phyloP scores from a whole-genome alignment of 2,113 vertebrate genomes.

The Cyprinus carpio region DNA sequence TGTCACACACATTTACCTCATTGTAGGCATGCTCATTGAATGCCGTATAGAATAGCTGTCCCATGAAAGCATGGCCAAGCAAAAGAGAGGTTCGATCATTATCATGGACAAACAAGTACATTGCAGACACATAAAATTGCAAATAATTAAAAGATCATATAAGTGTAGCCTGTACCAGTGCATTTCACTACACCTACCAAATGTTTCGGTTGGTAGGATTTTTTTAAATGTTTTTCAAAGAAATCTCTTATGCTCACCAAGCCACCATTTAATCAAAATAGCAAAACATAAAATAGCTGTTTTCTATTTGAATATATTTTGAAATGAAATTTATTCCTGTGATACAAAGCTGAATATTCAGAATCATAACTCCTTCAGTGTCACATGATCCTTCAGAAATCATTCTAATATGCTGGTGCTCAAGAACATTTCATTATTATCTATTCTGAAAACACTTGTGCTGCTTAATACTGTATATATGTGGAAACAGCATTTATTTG shows the following conservation, averaged over 20 bases:
- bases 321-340: not conserved
- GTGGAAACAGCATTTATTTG: not conserved
- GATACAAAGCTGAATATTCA: not conserved
- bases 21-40: conserved; percentile 96
- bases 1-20: conserved; percentile 84
- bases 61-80: conserved; percentile 72
- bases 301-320: too few relatives aligned
- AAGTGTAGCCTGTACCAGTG: not conserved
- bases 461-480: not conserved
- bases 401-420: not conserved
- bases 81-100: conserved; percentile 70
- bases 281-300: too few relatives aligned
- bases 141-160: not conserved
- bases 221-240: not conserved
- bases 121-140: not conserved
- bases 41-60: conserved; percentile 93
- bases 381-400: not conserved
- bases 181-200: not conserved
- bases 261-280: not conserved
- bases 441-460: too few relatives aligned
- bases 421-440: not conserved
- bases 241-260: not conserved
- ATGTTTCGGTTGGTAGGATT: too few relatives aligned
- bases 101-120: conserved; percentile 51
- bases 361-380: not conserved